Percentiles rank a stretch among this genome's conserved stretches.
These are phyloP conservation scores for Ceratina calcarata DNA, from an alignment of 1,140 invertebrate genomes.

Conservation along the genomic window DNA sequence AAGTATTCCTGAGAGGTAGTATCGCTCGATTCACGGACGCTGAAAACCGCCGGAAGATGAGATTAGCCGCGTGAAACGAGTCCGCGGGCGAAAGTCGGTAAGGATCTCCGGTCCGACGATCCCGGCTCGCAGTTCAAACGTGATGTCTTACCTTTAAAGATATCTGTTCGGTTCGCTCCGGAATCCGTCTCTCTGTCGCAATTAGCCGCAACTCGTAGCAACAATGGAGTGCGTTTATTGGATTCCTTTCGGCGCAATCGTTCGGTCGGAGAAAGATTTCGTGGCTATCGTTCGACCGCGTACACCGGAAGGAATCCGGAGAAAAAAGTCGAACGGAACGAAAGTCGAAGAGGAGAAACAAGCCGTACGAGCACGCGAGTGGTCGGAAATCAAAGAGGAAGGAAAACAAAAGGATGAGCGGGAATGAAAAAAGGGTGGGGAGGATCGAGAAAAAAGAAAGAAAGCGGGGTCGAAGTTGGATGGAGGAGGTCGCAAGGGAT, in stretches of 20 bases:
- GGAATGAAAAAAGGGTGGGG: neutral
- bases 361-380: conserved; percentile 10
- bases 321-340: neutral
- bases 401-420: neutral
- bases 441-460: neutral
- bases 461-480: neutral
- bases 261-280: conserved; percentile 56
- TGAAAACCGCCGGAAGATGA: conserved; percentile 14
- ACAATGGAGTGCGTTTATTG: conserved; percentile 65
- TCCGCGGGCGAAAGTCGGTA: neutral
- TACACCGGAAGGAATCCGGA: neutral
- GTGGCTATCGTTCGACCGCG: conserved; percentile 5
- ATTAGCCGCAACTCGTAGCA: conserved; percentile 51
- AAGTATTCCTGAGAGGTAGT: neutral
- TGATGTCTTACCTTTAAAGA: conserved; percentile 37
- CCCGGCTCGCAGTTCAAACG: neutral
- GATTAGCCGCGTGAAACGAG: neutral
- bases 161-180: neutral
- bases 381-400: conserved; percentile 2
- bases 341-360: neutral
- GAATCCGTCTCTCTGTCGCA: conserved; percentile 37
- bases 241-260: conserved; percentile 57
- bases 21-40: too few relatives aligned
- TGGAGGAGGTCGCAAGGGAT: neutral
- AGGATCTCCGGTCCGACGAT: neutral